phyloP scores from a whole-genome alignment of 2,113 vertebrate genomes.

The Ceratotherium simum region DNA sequence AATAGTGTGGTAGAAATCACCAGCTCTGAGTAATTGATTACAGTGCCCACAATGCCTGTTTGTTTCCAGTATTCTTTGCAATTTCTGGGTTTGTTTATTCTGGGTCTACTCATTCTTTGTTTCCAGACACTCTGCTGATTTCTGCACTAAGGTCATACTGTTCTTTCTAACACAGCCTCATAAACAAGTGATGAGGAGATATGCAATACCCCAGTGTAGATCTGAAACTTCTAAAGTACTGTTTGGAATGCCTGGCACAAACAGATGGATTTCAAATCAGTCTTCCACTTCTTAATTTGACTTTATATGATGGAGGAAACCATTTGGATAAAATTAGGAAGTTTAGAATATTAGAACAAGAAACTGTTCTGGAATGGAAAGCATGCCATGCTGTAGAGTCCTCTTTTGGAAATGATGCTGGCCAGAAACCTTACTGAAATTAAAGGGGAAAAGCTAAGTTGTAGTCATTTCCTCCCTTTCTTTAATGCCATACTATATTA shows the following conservation, averaged over 20 bases:
- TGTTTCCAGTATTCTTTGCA: neutral
- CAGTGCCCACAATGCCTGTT: neutral
- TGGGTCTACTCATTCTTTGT: neutral
- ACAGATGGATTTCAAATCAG: constrained; percentile 64
- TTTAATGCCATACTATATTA: neutral
- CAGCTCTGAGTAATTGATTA: neutral
- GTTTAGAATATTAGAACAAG: constrained; percentile 57
- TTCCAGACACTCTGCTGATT: constrained; percentile 35
- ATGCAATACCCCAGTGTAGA: constrained; percentile 15
- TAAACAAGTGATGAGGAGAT: constrained; percentile 52
- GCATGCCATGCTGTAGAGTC: neutral
- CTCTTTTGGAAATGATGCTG: constrained; percentile 11
- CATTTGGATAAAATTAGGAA: constrained; percentile 81
- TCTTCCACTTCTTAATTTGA: constrained; percentile 37
- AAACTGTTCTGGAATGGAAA: constrained; percentile 51
- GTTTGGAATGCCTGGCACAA: constrained; percentile 68
- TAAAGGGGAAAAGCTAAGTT: neutral
- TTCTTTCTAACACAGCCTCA: constrained; percentile 55
- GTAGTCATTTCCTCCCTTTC: neutral
- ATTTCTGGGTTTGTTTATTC: constrained; percentile 19
- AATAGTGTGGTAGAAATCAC: neutral
- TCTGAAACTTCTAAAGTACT: constrained; percentile 41
- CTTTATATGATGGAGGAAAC: constrained; percentile 39
- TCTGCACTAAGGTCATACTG: constrained; percentile 33
- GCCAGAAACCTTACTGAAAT: neutral